Evolutionary conservation across 1,140 invertebrate genomes (phyloP), one percentile per base, ranked within the genome.

Genomic region (Drosophila ercepeae): DNA sequence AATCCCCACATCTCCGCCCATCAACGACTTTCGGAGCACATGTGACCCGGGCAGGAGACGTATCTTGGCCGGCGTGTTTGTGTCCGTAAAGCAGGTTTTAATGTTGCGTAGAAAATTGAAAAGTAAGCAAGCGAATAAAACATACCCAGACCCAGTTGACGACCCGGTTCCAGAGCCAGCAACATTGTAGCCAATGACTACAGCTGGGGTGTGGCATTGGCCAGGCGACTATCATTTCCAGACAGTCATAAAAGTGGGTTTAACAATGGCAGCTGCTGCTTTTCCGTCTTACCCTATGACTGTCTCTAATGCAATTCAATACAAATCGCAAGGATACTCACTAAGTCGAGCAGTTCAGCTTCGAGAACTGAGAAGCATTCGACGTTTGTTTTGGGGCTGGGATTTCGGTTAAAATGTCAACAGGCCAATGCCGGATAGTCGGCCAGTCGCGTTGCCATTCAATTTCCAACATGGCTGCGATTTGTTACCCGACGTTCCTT

Each of bases 101-200:
- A 84, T 84, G 76, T 59, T 77, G 50, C 58, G 73, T 75, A 88
- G 86, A 86, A 84, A 84, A 84, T 84, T 81, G 81, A 86, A 84
- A 86, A 81, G 81, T 76, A 86, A 84, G 81, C 82, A 84, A 86
- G 81, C 76, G 72, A 69, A 60, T 48, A 73, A 69, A 73, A 55
- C 75, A 63, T 61, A 77, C 29, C 29, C 29, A 11, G 29, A 32
- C 29, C 9, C 29, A n/a, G 11, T 27, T 2, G 7, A 7, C 7
- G 7, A 27, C 27, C 27, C 1, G 11, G 3, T 32, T 27, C 27
- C 29, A 32, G 0, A 11, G 9, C 50, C 13, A 46, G 45, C 14
- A 52, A 36, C 53, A 65, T 32, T 29, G 51, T 51, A 39, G 46
- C 14, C 14, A 36, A 23, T 45, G 32, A 23, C 50, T 27, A 23